phyloP scores from a whole-genome alignment of 2,888 invertebrate genomes.

The Ophraella communa region DNA sequence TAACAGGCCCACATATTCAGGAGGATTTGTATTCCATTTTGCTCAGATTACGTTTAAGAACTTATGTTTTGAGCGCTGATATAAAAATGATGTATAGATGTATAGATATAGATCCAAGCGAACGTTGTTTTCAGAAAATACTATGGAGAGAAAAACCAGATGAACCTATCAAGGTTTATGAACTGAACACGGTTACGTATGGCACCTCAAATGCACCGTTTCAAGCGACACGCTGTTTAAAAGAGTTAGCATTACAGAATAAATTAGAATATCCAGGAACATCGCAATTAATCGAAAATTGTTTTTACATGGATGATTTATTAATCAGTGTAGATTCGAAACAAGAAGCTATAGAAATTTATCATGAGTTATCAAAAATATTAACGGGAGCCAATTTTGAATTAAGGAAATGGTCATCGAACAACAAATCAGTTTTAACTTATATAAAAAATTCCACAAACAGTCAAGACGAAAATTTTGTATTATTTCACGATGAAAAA shows the following conservation, averaged over 20 bases:
- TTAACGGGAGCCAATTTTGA: too few species aligned
- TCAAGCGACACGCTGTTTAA: background rate
- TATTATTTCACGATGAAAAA: background rate
- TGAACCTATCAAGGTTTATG: background rate
- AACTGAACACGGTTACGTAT: too few species aligned
- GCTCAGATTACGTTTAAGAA: background rate
- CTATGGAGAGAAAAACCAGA: background rate
- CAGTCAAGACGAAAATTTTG: background rate
- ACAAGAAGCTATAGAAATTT: too few species aligned
- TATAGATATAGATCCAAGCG: background rate
- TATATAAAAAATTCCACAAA: background rate
- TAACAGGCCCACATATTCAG: too few species aligned
- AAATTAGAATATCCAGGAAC: background rate
- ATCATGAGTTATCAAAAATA: too few species aligned
- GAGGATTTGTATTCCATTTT: too few species aligned
- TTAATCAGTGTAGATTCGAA: too few species aligned
- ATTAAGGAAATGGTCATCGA: too few species aligned
- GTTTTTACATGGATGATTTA: background rate
- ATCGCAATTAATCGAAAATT: background rate
- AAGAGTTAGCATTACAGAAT: background rate
- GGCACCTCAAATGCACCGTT: background rate
- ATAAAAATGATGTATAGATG: background rate
- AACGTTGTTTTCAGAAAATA: background rate
- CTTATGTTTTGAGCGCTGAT: background rate
- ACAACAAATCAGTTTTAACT: background rate